These are phyloP conservation scores for Helleia helle DNA, from an alignment of 2,888 invertebrate species.

Conservation along the genomic window DNA sequence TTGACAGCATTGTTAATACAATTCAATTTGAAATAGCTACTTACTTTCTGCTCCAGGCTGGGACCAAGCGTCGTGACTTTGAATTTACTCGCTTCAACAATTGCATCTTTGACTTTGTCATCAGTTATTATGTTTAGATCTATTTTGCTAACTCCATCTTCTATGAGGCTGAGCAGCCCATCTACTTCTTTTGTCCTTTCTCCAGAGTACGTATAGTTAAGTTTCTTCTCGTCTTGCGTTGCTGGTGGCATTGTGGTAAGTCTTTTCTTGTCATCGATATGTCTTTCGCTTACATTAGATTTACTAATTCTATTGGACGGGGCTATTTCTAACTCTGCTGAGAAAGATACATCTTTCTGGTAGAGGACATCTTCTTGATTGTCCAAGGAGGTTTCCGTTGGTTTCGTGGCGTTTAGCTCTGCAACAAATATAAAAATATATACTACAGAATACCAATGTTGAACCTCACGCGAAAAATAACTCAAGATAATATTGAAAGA, in stretches of 20 bases:
- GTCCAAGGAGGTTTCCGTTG: conserved; percentile 66
- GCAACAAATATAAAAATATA: conserved; percentile 40
- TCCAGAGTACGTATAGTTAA: conserved; percentile 51
- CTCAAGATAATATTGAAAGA: no score
- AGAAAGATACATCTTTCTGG: conserved; percentile 85
- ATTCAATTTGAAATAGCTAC: no score
- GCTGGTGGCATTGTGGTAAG: conserved; percentile 29
- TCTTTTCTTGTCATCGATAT: conserved; percentile 42
- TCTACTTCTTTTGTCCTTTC: conserved; percentile 54
- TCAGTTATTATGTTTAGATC: conserved; percentile 61
- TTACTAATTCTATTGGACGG: conserved; percentile 65
- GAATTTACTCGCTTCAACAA: conserved; percentile 28
- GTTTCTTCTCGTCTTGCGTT: conserved; percentile 25
- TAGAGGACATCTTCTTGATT: conserved; percentile 81
- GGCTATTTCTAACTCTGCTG: conserved; percentile 79
- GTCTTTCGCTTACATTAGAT: conserved; percentile 45
- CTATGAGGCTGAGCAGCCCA: conserved; percentile 55
- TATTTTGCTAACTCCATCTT: conserved; percentile 57
- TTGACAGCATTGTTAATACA: no score
- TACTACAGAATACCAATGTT: no score
- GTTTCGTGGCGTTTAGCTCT: conserved; percentile 84
- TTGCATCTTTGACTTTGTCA: conserved; percentile 30
- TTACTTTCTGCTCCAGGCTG: conserved; percentile 78
- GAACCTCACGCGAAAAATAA: no score
- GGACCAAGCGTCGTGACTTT: conserved; percentile 75